These are phyloP conservation scores for Synanthedon vespiformis DNA, from an alignment of 2,888 invertebrate genomes.

Conservation along the genomic window DNA sequence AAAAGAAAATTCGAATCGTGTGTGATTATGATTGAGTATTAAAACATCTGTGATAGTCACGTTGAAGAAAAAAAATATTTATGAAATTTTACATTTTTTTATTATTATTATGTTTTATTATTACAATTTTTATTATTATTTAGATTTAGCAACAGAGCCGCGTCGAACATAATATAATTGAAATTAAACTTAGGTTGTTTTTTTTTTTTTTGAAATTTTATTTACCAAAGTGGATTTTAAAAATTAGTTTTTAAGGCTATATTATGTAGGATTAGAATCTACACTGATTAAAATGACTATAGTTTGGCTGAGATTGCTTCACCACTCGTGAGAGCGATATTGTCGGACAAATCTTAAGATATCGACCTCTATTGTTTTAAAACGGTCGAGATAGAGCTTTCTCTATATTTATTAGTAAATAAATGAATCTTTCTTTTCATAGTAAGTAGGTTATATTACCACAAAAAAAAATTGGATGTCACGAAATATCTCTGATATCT, in stretches of 20 bases:
- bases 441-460: too few relatives aligned
- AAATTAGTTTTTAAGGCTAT: not conserved
- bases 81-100: not conserved
- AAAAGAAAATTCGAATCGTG: too few relatives aligned
- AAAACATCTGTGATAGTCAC: constrained; percentile 5
- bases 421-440: too few relatives aligned
- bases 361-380: too few relatives aligned
- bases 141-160: not conserved
- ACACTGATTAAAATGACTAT: not conserved
- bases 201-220: not conserved
- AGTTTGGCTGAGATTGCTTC: not conserved
- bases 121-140: not conserved
- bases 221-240: not conserved
- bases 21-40: constrained; percentile 1
- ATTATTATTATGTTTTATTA: not conserved
- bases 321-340: too few relatives aligned
- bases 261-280: not conserved
- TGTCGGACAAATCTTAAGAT: too few relatives aligned
- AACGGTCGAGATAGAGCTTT: too few relatives aligned
- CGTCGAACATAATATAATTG: not conserved
- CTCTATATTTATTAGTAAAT: too few relatives aligned
- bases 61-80: not conserved
- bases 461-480: too few relatives aligned
- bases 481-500: too few relatives aligned
- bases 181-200: not conserved